These are phyloP conservation scores for Gallinago undulata DNA, from an alignment of 2,113 vertebrate species.

Conservation along the genomic window DNA sequence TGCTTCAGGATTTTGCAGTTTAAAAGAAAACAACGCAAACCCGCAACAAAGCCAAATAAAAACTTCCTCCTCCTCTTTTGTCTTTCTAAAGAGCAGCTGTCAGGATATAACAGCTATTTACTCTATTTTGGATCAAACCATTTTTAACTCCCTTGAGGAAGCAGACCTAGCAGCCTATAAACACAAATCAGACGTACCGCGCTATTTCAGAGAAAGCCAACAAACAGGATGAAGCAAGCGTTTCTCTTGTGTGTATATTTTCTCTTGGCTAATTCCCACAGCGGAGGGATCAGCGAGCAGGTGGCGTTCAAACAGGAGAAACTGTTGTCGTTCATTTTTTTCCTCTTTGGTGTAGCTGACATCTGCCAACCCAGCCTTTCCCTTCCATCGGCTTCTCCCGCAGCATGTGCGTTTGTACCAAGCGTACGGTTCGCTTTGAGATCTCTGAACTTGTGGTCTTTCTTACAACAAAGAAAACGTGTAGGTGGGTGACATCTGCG, in stretches of 20 bases:
- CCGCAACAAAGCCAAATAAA: neutral
- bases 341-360: neutral
- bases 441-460: neutral
- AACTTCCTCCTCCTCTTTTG: neutral
- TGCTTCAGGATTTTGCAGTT: neutral
- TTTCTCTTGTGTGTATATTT: neutral
- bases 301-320: neutral
- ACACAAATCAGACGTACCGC: neutral
- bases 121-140: neutral
- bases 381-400: neutral
- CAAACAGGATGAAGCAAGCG: neutral
- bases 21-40: neutral
- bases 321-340: neutral
- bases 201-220: slow-evolving; percentile 1
- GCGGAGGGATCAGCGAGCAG: neutral
- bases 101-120: neutral
- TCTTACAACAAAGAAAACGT: neutral
- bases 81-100: neutral
- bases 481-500: neutral
- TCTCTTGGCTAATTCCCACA: neutral
- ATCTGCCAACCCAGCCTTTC: neutral
- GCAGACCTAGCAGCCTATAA: neutral
- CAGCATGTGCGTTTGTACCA: neutral
- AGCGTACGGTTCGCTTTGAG: neutral
- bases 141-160: neutral